These are phyloP conservation scores for Prosapia bicincta DNA, from an alignment of 2,888 invertebrate genomes.

Conservation along the genomic window DNA sequence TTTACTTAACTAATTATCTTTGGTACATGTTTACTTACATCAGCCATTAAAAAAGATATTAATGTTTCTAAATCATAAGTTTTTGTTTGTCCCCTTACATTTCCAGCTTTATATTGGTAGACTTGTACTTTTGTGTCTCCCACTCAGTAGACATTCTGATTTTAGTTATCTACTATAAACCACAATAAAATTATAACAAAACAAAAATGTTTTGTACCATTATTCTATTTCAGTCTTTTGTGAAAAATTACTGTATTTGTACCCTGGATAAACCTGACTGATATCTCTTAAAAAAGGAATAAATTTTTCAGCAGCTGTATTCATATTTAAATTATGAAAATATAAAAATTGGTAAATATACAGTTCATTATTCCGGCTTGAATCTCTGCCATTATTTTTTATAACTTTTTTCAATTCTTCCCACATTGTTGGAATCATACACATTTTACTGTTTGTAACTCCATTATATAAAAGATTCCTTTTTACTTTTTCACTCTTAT, in stretches of 20 bases:
- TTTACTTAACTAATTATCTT: too few species aligned
- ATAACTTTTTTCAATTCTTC: background rate
- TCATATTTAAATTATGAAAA: background rate
- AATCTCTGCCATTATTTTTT: background rate
- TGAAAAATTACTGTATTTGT: background rate
- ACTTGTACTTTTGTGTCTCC: too few species aligned
- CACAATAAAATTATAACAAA: too few species aligned
- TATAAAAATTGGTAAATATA: background rate
- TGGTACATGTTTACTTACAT: too few species aligned
- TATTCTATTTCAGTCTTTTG: too few species aligned
- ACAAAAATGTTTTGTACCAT: too few species aligned
- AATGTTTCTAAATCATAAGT: too few species aligned
- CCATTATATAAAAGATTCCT: background rate
- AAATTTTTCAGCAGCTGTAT: background rate
- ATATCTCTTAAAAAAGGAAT: background rate
- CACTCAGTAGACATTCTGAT: too few species aligned
- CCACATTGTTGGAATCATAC: background rate
- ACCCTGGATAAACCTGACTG: background rate
- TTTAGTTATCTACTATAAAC: too few species aligned
- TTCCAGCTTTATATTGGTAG: too few species aligned
- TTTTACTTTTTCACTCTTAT: background rate
- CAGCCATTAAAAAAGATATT: too few species aligned
- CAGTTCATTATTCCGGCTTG: background rate
- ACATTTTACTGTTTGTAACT: background rate
- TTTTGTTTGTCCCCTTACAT: too few species aligned